Percentiles rank a stretch among this genome's conserved stretches.
Conservation (phyloP, 2,797 vertebrate species). For the Emydoidea blandingii region DNA sequence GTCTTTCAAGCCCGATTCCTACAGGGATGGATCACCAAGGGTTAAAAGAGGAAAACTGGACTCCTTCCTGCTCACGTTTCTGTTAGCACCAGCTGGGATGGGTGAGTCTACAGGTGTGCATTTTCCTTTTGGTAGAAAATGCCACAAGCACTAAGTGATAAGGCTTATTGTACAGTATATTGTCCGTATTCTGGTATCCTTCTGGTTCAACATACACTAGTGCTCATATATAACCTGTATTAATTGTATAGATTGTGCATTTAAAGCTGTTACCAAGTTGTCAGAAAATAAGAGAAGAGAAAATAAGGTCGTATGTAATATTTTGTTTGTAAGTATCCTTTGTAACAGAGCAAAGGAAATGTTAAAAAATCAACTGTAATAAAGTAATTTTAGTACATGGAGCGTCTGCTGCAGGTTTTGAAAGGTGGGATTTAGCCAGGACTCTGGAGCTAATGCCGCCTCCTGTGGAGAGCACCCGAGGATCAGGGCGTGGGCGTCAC, state of each 20-base stretch:
- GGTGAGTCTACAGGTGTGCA: slow-evolving; percentile 83
- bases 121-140: slow-evolving; percentile 80
- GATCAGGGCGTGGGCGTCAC: background rate
- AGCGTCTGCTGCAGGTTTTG: slow-evolving; percentile 72
- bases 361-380: slow-evolving; percentile 99
- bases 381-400: slow-evolving; percentile 99
- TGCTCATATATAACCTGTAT: slow-evolving; percentile 98
- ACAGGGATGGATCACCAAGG: slow-evolving; percentile 74
- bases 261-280: slow-evolving; percentile 96
- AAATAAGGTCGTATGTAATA: slow-evolving; percentile 96
- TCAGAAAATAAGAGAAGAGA: slow-evolving; percentile 90
- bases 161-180: slow-evolving; percentile 91
- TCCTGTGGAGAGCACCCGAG: too few species aligned
- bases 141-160: slow-evolving; percentile 82
- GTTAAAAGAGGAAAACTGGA: slow-evolving; percentile 60
- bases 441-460: background rate
- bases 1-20: slow-evolving; percentile 74
- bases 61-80: slow-evolving; percentile 63
- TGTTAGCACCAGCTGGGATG: slow-evolving; percentile 78
- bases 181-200: slow-evolving; percentile 94
- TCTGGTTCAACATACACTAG: slow-evolving; percentile 96
- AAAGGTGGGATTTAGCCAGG: background rate
- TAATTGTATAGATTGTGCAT: slow-evolving; percentile 99
- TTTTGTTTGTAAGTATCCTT: slow-evolving; percentile 99
- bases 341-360: slow-evolving; percentile 96